Evolutionary conservation across 2,888 invertebrate species (phyloP).

Genomic region (Cheilosia soror): DNA sequence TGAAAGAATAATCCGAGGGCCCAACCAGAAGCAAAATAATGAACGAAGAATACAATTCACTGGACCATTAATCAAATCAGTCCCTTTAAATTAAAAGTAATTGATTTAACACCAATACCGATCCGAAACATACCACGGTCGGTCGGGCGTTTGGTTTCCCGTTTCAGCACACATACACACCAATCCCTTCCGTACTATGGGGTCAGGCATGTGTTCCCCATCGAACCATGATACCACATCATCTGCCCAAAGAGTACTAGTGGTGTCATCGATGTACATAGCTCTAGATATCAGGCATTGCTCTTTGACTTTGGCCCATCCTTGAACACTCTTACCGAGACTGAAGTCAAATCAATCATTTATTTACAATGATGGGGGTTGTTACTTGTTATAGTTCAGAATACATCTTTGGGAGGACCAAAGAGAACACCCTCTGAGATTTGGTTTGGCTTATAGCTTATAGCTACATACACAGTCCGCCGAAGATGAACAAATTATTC

Average conservation of each 20-base stretch:
- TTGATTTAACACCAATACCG: constrained; percentile 79
- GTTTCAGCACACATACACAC: constrained; percentile 60
- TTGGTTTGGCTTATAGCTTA: constrained; percentile 1
- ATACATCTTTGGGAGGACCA: neutral
- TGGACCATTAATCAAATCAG: constrained; percentile 80
- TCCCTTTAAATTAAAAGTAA: constrained; percentile 80
- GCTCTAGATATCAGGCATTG: constrained; percentile 17
- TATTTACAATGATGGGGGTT: constrained; percentile 46
- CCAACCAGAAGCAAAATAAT: constrained; percentile 33
- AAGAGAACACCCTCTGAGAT: constrained; percentile 35
- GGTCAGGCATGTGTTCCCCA: constrained; percentile 21
- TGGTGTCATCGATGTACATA: constrained; percentile 24
- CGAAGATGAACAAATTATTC: constrained; percentile 72
- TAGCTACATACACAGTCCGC: constrained; percentile 19
- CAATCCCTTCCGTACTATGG: neutral
- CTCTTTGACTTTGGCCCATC: constrained; percentile 42
- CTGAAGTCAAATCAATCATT: constrained; percentile 72
- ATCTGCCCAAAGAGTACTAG: constrained; percentile 57
- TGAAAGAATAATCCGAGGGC: constrained; percentile 22
- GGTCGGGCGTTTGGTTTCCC: constrained; percentile 68
- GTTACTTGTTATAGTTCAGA: constrained; percentile 39
- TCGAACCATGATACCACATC: constrained; percentile 66
- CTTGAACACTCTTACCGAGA: neutral
- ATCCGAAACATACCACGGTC: constrained; percentile 72
- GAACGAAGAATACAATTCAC: constrained; percentile 71